phyloP scores from a whole-genome alignment of 53 echinoderm and acorn worm species.

The Apostichopus leukothele region DNA sequence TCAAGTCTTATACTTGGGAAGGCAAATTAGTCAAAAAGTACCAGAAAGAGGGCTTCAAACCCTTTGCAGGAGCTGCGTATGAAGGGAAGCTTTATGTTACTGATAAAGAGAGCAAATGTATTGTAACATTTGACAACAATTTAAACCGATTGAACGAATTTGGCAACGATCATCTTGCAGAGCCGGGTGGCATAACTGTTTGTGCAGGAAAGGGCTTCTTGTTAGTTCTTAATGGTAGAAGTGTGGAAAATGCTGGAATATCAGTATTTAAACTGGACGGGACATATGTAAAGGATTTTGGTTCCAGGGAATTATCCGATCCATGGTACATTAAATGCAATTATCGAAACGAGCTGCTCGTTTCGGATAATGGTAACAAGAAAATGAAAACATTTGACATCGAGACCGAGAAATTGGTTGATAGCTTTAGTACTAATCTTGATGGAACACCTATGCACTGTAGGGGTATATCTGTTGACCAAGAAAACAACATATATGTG shows the following conservation, averaged over 20 bases:
- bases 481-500: not conserved
- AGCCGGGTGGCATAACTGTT: not conserved
- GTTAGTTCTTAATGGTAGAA: not conserved
- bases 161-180: not conserved
- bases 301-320: not conserved
- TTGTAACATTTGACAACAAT: not conserved
- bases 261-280: not conserved
- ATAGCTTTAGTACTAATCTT: not conserved
- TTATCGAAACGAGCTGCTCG: not conserved
- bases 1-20: not conserved
- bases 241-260: not conserved
- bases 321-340: not conserved
- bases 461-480: not conserved
- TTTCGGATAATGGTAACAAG: not conserved
- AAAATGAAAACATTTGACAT: not conserved
- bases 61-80: not conserved
- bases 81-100: not conserved
- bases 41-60: not conserved
- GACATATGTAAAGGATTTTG: not conserved
- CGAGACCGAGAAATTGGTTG: not conserved
- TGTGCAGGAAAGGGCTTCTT: not conserved
- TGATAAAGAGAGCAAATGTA: not conserved
- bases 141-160: not conserved
- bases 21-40: not conserved
- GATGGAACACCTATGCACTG: not conserved